A percentile compares a stretch with the other conserved stretches of the same genome.
Evolutionary conservation across 2,113 vertebrate species (phyloP).

Genomic region (Protobothrops mucrosquamatus): DNA sequence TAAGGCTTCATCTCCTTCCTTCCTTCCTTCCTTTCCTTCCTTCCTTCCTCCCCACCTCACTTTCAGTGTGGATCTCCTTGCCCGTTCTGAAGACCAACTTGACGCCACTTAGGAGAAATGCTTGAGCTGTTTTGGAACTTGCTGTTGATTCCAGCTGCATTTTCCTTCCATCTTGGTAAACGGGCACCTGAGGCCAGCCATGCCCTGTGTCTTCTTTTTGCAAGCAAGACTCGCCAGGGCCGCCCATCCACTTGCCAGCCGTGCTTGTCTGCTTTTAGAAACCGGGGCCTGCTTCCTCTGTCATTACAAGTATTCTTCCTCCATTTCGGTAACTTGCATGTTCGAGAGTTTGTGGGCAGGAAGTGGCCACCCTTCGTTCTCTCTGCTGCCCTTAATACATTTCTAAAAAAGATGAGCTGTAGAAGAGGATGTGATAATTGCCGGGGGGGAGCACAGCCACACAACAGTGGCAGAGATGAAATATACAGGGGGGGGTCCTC

Average conservation of each 20-base stretch:
- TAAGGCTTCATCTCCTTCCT: background rate
- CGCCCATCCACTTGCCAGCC: background rate
- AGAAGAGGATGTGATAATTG: background rate
- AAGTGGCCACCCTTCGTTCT: background rate
- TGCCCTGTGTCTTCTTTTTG: background rate
- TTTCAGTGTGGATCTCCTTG: background rate
- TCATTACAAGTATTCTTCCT: background rate
- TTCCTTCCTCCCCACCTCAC: background rate
- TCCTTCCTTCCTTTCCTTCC: too few species aligned
- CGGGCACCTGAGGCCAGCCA: background rate
- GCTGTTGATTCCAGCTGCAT: background rate
- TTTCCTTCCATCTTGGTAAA: background rate
- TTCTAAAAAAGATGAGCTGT: background rate
- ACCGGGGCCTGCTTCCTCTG: background rate
- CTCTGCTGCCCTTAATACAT: background rate
- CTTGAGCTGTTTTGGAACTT: background rate
- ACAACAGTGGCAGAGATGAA: background rate
- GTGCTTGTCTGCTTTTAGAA: background rate
- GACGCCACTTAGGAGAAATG: background rate
- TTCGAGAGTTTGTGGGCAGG: background rate
- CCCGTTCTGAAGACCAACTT: background rate
- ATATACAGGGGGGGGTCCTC: background rate
- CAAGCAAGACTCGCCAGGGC: background rate
- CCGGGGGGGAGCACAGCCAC: background rate
- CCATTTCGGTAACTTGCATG: background rate